These are phyloP conservation scores for Ceyx melanurus DNA, from an alignment of 2,113 vertebrate species.

Conservation along the genomic window DNA sequence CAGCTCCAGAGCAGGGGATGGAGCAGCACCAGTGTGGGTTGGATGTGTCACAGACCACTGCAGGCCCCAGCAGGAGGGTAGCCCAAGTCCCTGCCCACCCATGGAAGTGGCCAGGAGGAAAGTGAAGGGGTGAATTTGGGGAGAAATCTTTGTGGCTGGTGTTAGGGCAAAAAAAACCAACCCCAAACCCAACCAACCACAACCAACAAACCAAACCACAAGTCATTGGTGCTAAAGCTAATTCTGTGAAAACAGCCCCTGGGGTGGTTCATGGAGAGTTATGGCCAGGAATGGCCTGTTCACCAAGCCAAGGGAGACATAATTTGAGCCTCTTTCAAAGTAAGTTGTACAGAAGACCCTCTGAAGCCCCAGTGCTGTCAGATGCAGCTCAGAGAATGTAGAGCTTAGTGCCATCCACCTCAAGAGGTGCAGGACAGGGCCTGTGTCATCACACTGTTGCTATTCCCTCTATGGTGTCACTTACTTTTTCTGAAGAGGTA, in stretches of 20 bases:
- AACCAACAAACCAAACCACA: neutral
- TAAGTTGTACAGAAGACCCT: neutral
- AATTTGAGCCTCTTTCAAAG: neutral
- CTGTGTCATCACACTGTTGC: neutral
- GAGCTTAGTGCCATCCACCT: neutral
- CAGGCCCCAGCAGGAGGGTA: neutral
- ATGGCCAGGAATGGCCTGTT: neutral
- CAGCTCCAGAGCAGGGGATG: neutral
- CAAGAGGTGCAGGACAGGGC: neutral
- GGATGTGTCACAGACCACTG: neutral
- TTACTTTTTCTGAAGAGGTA: slow-evolving; percentile 60
- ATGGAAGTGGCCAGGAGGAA: neutral
- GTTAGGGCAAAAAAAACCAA: neutral
- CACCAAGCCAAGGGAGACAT: neutral
- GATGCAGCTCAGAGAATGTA: rapidly evolving
- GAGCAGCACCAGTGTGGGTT: neutral
- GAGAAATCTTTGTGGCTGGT: rapidly evolving
- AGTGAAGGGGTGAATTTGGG: neutral
- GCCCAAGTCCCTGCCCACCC: neutral
- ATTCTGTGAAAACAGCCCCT: neutral
- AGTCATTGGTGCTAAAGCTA: neutral
- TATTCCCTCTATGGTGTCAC: neutral
- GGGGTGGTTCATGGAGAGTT: neutral
- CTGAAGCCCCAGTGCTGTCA: neutral
- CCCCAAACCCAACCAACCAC: neutral